Evolutionary conservation across 2,113 vertebrate genomes (phyloP).

Genomic region (Antechinus flavipes): DNA sequence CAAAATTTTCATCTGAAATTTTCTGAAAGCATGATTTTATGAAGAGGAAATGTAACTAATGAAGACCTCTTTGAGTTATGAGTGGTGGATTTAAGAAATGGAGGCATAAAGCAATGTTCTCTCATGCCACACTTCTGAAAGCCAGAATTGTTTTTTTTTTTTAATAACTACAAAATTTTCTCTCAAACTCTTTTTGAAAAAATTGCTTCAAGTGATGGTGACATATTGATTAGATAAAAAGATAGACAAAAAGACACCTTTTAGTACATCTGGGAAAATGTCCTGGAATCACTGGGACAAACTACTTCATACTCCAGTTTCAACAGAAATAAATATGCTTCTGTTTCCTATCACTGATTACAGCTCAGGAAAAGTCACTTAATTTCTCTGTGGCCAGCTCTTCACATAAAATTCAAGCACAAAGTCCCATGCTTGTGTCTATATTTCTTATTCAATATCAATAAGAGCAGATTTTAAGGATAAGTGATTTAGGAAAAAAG

Average conservation of each 20-base stretch:
- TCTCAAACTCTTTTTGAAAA: conserved; percentile 55
- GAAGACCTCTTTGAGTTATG: conserved; percentile 17
- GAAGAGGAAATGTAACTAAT: conserved; percentile 34
- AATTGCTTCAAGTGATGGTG: conserved; percentile 57
- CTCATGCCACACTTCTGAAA: conserved; percentile 42
- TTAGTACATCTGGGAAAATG: conserved; percentile 37
- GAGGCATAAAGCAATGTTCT: conserved; percentile 49
- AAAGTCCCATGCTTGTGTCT: not conserved
- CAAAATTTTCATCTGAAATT: conserved; percentile 50
- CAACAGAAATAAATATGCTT: not conserved
- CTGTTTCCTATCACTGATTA: not conserved
- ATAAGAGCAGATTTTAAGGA: conserved; percentile 23
- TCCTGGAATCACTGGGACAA: conserved; percentile 2
- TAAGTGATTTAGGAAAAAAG: not conserved
- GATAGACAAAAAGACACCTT: conserved; percentile 14
- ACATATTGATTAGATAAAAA: conserved; percentile 55
- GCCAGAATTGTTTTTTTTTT: not conserved
- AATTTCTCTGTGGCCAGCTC: not conserved
- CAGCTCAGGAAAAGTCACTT: conserved; percentile 2
- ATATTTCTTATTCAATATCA: conserved; percentile 15
- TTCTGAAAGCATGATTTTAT: conserved; percentile 15
- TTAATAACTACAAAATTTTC: conserved; percentile 57
- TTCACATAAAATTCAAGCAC: not conserved
- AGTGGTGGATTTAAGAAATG: conserved; percentile 64
- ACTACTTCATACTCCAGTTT: conserved; percentile 11